Conservation (phyloP, 1,140 invertebrate species). For the Drosophila mauritiana region DNA sequence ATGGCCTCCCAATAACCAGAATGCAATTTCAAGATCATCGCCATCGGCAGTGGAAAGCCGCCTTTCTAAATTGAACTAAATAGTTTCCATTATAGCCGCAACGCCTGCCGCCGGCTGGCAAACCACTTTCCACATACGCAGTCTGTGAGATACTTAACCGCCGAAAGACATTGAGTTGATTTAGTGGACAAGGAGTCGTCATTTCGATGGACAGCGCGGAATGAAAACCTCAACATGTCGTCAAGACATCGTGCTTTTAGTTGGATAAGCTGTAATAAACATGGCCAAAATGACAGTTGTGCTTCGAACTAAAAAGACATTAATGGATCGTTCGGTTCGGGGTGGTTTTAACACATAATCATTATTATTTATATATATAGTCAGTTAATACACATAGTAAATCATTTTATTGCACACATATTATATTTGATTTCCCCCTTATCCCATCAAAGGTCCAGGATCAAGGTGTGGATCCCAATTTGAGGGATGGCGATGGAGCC, state of each 20-base stretch:
- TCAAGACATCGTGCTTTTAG: conserved; percentile 3
- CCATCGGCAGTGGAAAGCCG: conserved; percentile 59
- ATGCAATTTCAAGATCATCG: conserved; percentile 50
- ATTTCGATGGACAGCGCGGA: conserved; percentile 8
- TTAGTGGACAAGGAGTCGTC: conserved; percentile 3
- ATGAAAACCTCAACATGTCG: conserved; percentile 13
- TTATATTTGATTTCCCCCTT: background rate
- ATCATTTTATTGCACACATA: background rate
- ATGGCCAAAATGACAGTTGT: background rate
- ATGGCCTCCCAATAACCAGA: conserved; percentile 20
- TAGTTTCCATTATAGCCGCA: conserved; percentile 63
- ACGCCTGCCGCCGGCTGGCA: conserved; percentile 7
- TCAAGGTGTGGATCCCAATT: conserved; percentile 92
- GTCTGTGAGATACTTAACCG: conserved; percentile 12
- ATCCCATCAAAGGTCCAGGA: conserved; percentile 88
- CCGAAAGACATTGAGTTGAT: conserved; percentile 8
- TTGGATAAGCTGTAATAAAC: conserved; percentile 6
- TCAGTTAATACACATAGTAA: no score
- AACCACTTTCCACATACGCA: conserved; percentile 63
- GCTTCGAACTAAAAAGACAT: conserved; percentile 1
- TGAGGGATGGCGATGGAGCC: conserved; percentile 93
- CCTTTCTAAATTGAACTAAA: conserved; percentile 84
- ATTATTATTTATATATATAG: no score
- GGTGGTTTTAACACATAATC: background rate
- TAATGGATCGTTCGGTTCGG: background rate